Evolutionary conservation across 2,888 invertebrate species (phyloP).

Genomic region (Smittia sp.): DNA sequence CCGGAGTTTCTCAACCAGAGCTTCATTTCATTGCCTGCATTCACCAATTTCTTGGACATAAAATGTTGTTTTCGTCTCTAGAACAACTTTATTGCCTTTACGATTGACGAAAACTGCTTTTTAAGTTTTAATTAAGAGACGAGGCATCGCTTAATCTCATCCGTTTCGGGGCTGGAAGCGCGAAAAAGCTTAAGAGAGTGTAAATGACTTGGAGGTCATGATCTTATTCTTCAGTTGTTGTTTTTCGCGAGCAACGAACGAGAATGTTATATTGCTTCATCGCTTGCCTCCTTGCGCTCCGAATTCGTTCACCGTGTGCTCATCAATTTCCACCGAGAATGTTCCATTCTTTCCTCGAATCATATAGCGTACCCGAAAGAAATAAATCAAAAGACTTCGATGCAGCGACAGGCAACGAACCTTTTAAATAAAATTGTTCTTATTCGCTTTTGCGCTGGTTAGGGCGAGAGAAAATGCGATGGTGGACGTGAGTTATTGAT

Average conservation of each 20-base stretch:
- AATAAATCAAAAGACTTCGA: conserved; percentile 29
- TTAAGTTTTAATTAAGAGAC: conserved; percentile 39
- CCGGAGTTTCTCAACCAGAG: too few species aligned
- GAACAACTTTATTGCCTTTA: conserved; percentile 30
- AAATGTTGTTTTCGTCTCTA: neutral
- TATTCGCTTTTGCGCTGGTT: neutral
- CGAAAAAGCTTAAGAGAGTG: conserved; percentile 21
- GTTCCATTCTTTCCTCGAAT: conserved; percentile 2
- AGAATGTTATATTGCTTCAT: conserved; percentile 2
- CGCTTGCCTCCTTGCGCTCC: neutral
- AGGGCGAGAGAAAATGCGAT: neutral
- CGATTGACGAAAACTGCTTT: conserved; percentile 31
- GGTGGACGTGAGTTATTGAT: conserved; percentile 2
- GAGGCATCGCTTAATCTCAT: neutral
- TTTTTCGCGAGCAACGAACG: neutral
- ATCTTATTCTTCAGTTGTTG: conserved; percentile 30
- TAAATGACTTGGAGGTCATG: conserved; percentile 41
- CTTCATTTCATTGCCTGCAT: neutral
- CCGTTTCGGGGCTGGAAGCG: neutral
- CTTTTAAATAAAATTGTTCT: conserved; percentile 27
- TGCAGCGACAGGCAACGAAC: conserved; percentile 38
- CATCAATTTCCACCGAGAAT: conserved; percentile 2
- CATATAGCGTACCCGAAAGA: conserved; percentile 22
- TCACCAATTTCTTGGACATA: neutral
- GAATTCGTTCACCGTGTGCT: neutral